Base-by-base conservation (phyloP, 2,888 invertebrate genomes). In the Acleris cristana region DNA sequence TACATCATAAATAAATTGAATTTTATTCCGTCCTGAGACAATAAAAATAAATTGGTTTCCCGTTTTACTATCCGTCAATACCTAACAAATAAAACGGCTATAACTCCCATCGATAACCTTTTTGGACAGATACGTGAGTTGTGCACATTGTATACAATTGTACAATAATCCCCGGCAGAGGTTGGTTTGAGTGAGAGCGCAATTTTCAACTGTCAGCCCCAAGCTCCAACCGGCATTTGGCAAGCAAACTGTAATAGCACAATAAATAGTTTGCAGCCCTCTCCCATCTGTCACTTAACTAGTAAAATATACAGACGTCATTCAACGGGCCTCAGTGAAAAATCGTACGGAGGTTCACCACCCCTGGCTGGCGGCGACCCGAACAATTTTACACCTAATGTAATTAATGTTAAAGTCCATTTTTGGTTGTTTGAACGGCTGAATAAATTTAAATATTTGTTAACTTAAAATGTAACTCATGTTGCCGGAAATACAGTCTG, bases 401-500 rank as follows among this genome's bases (percentile, higher is more conserved):
- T 14, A 72, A 65, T 66, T 26, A 69, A 64, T 23, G 63, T 74
- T 83, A 88, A 73, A 79, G 89, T 84, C 70, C 70, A 82, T 78
- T 83, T 82, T 85, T 71, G 76, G 79, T 79, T 81, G 82, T 72
- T 55, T 56, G 57, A 63, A 62, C 65, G 75, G 71, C 76, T 80
- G 90, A 88, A 90, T 91, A 90, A 90, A 90, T 92, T 92, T 89
- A 91, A 92, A 90, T 90, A 88, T 92, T 91, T 91, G 92, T 91
- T 88, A 91, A 92, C 85, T 92, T 91, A 90, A 92, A 92, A 92
- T 92, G 92, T 92, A 88, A 92, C 92, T 86, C 92, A 90, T 92
- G 92, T 91, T 83, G 83, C 87, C 90, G 92, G 92, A 92, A 87
- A 92, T 92, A 92, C 90, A 91, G 92, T 90, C 89, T 85, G 91